Percentiles rank a stretch among this genome's conserved stretches.
These are phyloP conservation scores for Balearica regulorum DNA, from an alignment of 2,797 vertebrate genomes.

Conservation along the genomic window DNA sequence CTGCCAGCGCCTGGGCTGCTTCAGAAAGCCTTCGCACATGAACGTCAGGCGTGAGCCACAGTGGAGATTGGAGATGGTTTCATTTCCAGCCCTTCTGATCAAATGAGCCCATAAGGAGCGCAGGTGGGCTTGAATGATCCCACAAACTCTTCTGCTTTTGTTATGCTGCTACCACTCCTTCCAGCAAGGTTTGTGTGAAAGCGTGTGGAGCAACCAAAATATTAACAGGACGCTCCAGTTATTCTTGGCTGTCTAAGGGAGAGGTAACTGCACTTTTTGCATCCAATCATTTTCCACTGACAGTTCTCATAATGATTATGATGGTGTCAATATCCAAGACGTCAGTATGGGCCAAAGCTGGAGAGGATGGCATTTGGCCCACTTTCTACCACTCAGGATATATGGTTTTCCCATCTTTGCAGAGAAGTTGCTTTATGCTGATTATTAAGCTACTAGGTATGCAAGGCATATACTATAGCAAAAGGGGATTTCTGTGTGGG, in stretches of 20 bases:
- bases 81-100: not conserved
- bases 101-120: not conserved
- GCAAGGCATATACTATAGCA: slow-evolving; percentile 14
- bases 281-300: not conserved
- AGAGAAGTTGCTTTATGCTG: not conserved
- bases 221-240: not conserved
- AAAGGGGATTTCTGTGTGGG: slow-evolving; percentile 67
- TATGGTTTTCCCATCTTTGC: not conserved
- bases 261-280: not conserved
- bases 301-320: not conserved
- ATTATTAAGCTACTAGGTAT: slow-evolving; percentile 33
- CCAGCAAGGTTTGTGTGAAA: not conserved
- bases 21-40: not conserved
- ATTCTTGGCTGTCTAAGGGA: not conserved
- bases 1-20: not conserved
- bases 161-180: not conserved
- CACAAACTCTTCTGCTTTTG: not conserved
- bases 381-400: not conserved
- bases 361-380: not conserved
- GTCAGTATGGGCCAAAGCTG: not conserved
- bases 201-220: not conserved
- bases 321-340: not conserved
- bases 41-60: not conserved
- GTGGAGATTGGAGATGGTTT: not conserved
- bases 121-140: not conserved